Conservation (phyloP, 2,888 invertebrate genomes). For the Uloborus plumipes region DNA sequence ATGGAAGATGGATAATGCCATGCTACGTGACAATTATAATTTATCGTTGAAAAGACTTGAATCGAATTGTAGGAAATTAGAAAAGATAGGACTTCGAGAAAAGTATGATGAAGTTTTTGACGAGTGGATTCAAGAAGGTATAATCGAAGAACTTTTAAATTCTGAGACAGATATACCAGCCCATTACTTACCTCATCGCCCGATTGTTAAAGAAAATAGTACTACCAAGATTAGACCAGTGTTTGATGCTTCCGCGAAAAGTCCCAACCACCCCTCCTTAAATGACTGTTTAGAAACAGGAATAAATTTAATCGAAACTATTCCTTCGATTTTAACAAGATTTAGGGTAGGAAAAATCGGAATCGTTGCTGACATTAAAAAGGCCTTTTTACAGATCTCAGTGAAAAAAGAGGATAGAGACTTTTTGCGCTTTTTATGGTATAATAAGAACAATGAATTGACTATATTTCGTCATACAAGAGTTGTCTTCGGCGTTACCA, state of each 20-base stretch:
- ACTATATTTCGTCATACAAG: background rate
- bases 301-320: conserved; percentile 10
- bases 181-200: conserved; percentile 15
- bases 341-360: background rate
- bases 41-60: conserved; percentile 9
- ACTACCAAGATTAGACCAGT: conserved; percentile 8
- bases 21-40: conserved; percentile 24
- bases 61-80: background rate
- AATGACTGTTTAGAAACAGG: conserved; percentile 10
- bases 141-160: conserved; percentile 5
- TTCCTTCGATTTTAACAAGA: conserved; percentile 9
- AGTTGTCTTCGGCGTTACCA: conserved; percentile 8
- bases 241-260: conserved; percentile 21
- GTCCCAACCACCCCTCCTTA: conserved; percentile 2
- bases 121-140: conserved; percentile 5
- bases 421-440: conserved; percentile 22
- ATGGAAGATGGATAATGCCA: conserved; percentile 14
- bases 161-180: background rate
- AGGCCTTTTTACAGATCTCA: conserved; percentile 16
- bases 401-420: conserved; percentile 11
- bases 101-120: conserved; percentile 3
- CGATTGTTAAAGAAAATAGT: conserved; percentile 13
- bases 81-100: background rate
- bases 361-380: conserved; percentile 20
- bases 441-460: background rate